Evolutionary conservation across 1,140 invertebrate genomes (phyloP).

Genomic region (Sinella curviseta): DNA sequence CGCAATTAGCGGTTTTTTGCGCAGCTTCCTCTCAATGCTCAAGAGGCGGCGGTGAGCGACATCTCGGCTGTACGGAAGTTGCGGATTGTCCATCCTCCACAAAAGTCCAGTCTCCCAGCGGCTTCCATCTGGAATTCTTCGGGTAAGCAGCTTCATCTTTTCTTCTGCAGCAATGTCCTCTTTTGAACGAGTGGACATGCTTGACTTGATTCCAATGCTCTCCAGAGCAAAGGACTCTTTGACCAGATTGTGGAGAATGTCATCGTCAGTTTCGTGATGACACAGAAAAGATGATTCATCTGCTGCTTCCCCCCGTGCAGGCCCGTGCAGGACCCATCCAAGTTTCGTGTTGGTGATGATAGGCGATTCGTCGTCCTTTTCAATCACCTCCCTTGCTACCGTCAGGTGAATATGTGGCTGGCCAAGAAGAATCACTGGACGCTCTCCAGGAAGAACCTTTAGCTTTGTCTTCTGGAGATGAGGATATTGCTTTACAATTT

Average conservation of each 20-base stretch:
- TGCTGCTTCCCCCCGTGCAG: not conserved
- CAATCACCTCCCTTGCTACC: not conserved
- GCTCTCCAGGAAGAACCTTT: too few relatives aligned
- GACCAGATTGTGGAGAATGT: not conserved
- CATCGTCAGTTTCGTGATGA: not conserved
- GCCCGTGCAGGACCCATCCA: not conserved
- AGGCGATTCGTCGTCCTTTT: not conserved
- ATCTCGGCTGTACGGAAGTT: not conserved
- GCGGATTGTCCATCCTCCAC: not conserved
- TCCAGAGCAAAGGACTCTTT: slow-evolving; percentile 1
- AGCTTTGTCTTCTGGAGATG: too few relatives aligned
- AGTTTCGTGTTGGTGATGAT: not conserved
- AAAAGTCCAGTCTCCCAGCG: not conserved
- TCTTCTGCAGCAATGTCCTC: not conserved
- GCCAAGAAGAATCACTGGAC: not conserved
- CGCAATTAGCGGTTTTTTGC: not conserved
- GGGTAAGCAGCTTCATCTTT: not conserved
- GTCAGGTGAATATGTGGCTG: not conserved
- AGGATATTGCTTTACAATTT: too few relatives aligned
- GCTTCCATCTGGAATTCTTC: not conserved
- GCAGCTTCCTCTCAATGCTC: not conserved
- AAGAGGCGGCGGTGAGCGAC: not conserved
- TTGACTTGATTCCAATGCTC: not conserved
- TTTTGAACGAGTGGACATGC: not conserved
- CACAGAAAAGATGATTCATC: not conserved